Percentiles rank a stretch among this genome's conserved stretches.
phyloP scores from a whole-genome alignment of 2,113 vertebrate species.

The Rhinolophus sinicus region DNA sequence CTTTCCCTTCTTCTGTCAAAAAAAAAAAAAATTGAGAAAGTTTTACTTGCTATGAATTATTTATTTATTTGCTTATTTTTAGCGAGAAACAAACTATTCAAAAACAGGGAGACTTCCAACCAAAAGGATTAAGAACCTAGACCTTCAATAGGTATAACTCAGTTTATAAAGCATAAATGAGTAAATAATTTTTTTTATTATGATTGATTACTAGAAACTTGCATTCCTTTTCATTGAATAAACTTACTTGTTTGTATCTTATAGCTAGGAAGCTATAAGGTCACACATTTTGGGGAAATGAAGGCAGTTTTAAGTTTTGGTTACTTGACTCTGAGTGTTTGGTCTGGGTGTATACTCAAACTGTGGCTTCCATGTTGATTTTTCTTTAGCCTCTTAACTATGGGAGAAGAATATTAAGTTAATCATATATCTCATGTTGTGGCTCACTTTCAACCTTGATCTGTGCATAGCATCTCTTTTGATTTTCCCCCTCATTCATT shows the following conservation, averaged over 20 bases:
- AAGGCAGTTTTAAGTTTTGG: neutral
- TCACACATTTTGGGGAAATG: neutral
- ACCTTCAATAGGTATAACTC: neutral
- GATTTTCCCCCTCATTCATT: neutral
- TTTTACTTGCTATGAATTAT: neutral
- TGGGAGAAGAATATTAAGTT: neutral
- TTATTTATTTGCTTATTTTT: too few relatives aligned
- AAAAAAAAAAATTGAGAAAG: neutral
- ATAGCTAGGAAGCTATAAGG: neutral
- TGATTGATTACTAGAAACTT: neutral
- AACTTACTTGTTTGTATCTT: neutral
- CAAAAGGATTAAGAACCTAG: neutral
- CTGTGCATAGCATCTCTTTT: neutral
- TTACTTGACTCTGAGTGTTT: neutral
- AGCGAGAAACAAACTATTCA: neutral
- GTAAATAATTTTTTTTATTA: neutral
- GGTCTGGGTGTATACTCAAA: neutral
- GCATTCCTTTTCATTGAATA: neutral
- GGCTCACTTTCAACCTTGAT: neutral
- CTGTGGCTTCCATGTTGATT: neutral
- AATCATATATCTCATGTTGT: neutral
- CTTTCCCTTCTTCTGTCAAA: neutral
- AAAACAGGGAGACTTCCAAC: neutral
- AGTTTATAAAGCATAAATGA: neutral
- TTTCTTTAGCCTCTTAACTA: neutral